These are phyloP conservation scores for Germaria angustata DNA, from an alignment of 2,888 invertebrate species.

Conservation along the genomic window DNA sequence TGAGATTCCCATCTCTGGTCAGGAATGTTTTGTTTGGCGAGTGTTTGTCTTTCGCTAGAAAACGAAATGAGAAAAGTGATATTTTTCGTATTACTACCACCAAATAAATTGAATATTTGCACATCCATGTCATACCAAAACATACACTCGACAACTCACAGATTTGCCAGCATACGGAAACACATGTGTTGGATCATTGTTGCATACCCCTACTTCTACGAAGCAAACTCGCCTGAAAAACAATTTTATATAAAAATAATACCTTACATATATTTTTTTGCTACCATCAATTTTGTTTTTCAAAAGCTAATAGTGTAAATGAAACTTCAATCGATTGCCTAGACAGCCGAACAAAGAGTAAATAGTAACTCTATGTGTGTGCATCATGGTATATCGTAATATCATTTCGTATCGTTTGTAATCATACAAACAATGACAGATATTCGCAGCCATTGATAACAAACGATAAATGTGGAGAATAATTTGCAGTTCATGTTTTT, in stretches of 20 bases:
- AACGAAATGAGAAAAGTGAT: slow-evolving; percentile 41
- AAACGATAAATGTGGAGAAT: slow-evolving; percentile 60
- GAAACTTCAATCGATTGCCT: slow-evolving; percentile 61
- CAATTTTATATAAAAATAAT: background rate
- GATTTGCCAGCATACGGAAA: background rate
- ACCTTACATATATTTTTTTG: background rate
- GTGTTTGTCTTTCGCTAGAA: slow-evolving; percentile 29
- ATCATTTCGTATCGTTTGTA: slow-evolving; percentile 44
- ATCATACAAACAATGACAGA: slow-evolving; percentile 67
- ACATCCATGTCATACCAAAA: slow-evolving; percentile 44
- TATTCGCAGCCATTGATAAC: slow-evolving; percentile 72
- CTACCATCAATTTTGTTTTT: slow-evolving; percentile 18
- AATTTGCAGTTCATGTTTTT: slow-evolving; percentile 61
- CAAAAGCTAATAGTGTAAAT: slow-evolving; percentile 59
- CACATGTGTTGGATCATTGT: slow-evolving; percentile 28
- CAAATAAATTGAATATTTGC: slow-evolving; percentile 59
- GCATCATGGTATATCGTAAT: slow-evolving; percentile 27
- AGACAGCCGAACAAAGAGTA: slow-evolving; percentile 10
- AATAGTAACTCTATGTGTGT: background rate
- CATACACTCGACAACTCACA: background rate
- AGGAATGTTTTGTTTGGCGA: background rate
- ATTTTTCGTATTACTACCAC: slow-evolving; percentile 12
- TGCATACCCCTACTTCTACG: slow-evolving; percentile 33
- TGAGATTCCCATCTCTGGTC: background rate
- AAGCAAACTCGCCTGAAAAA: slow-evolving; percentile 32